phyloP scores from a whole-genome alignment of 2,888 invertebrate genomes.

The Exephanes ischioxanthus region DNA sequence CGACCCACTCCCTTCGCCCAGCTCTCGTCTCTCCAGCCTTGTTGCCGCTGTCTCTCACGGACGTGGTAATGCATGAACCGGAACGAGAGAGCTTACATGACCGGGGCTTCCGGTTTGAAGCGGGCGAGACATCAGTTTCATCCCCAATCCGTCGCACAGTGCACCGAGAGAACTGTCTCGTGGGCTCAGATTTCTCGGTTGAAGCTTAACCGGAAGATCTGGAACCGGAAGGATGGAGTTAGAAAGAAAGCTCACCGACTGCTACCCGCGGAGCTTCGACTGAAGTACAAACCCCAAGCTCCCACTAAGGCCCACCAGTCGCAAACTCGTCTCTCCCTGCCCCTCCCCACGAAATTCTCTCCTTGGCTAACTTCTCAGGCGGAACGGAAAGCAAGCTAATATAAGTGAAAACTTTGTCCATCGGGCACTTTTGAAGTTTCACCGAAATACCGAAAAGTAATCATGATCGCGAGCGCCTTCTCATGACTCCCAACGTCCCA shows the following conservation, averaged over 20 bases:
- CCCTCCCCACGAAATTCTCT: conserved; percentile 1
- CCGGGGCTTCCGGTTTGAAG: conserved; percentile 8
- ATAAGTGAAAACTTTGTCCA: conserved; percentile 72
- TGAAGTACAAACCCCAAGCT: conserved; percentile 3
- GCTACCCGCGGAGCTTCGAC: background rate
- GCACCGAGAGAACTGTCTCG: background rate
- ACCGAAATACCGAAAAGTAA: conserved; percentile 75
- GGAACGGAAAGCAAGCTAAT: conserved; percentile 67
- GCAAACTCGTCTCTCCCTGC: conserved; percentile 6
- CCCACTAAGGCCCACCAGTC: background rate
- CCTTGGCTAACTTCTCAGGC: conserved; percentile 25
- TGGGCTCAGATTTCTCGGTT: background rate
- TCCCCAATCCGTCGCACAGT: background rate
- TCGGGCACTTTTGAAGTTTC: conserved; percentile 74
- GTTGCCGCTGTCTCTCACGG: background rate
- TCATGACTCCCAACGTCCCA: background rate
- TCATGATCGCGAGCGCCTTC: conserved; percentile 59
- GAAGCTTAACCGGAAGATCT: background rate
- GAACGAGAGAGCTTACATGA: background rate
- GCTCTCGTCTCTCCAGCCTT: background rate
- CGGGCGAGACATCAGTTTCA: background rate
- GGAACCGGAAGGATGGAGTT: background rate
- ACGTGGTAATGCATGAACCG: conserved; percentile 39
- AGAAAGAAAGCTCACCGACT: background rate
- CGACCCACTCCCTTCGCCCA: conserved; percentile 1